Evolutionary conservation across 2,888 invertebrate species (phyloP).

Genomic region (Perizoma flavofasciatum): DNA sequence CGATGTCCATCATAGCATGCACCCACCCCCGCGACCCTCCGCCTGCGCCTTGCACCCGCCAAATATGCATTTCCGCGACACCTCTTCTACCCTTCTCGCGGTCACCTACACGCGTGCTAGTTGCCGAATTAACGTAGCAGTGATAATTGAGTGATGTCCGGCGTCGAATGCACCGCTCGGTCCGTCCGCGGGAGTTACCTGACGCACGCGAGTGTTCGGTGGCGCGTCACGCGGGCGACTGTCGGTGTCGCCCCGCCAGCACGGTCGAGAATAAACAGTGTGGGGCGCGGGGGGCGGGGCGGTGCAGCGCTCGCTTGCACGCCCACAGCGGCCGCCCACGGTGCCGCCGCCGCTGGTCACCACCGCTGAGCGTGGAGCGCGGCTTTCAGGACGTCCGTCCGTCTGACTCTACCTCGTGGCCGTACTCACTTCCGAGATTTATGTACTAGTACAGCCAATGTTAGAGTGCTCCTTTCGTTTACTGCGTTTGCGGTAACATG

Average conservation of each 20-base stretch:
- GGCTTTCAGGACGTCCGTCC: constrained; percentile 24
- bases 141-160: constrained; percentile 66
- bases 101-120: constrained; percentile 40
- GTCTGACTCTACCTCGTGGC: constrained; percentile 6
- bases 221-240: constrained; percentile 81
- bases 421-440: neutral
- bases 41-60: constrained; percentile 77
- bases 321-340: constrained; percentile 78
- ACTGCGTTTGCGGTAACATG: neutral
- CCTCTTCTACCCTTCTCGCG: constrained; percentile 61
- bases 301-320: constrained; percentile 76
- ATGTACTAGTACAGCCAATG: neutral
- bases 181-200: constrained; percentile 62
- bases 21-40: constrained; percentile 85
- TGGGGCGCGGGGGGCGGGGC: constrained; percentile 68
- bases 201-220: constrained; percentile 70
- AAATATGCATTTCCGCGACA: constrained; percentile 76
- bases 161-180: constrained; percentile 75
- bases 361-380: constrained; percentile 25
- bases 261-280: constrained; percentile 79
- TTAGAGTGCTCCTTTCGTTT: neutral
- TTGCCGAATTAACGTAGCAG: constrained; percentile 48
- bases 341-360: constrained; percentile 46
- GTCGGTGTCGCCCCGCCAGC: constrained; percentile 70
- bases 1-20: constrained; percentile 85